Evolutionary conservation across 2,888 invertebrate species (phyloP), one percentile per base, ranked within the genome.

Genomic region (Embidobia sp.): DNA sequence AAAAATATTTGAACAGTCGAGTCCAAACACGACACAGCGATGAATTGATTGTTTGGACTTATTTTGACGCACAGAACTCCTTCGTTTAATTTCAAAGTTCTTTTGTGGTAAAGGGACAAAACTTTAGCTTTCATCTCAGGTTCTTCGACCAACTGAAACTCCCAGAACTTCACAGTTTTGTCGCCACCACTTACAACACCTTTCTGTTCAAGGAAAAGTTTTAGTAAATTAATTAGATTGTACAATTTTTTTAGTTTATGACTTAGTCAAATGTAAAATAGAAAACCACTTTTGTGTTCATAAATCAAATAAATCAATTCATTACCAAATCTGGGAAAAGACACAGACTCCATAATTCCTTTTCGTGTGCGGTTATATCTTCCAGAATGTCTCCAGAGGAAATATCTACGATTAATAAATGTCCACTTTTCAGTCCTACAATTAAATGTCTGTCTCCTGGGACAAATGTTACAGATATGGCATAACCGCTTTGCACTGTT

Each of bases 1-100:
- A 97, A 99, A 90, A 98, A 98, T 82, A 99, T 94, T 90, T 98
- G 97, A 0, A 98, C 96, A 0, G 98, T 99, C 4, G 94, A 95
- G 90, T 99, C 98, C 40, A 99, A 91, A 3, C 99, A 90, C 0
- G 97, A 95, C 3, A 96, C 96, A 0, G 98, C 97, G 15, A 99
- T 90, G 84, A 97, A 95, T 90, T 95, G 95, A 84, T 93, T 94
- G 89, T 98, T 95, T 0, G 96, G 95, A 81, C 96, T 96, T 46
- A 96, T 93, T 88, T 93, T 93, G 0, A 97, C 94, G 77, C 95
- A 95, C 1, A 97, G 90, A 7, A 98, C 96, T 40, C 93, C 93
- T 84, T 99, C 98, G 79, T 98, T 96, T 73, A 98, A 90, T 88
- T 97, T 94, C 13, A 99, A 89, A 0, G 96, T 96, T 79, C 95